Evolutionary conservation across 1,140 invertebrate genomes (phyloP).

Genomic region (Temnothorax nylanderi): DNA sequence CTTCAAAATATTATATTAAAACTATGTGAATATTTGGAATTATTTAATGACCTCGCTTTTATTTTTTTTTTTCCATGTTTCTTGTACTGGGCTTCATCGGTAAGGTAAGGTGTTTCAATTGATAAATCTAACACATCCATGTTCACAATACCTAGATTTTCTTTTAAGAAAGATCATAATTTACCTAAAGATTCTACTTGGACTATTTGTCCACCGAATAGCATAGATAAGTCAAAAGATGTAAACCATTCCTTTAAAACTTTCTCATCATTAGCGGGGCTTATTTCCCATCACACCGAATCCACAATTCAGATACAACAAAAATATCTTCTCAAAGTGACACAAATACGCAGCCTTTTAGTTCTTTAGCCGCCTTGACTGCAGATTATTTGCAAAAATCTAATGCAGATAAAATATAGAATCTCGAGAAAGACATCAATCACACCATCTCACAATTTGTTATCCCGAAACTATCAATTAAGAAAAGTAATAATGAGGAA

Average conservation of each 20-base stretch:
- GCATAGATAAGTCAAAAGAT: constrained; percentile 33
- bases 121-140: constrained; percentile 47
- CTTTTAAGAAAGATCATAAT: constrained; percentile 62
- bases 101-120: constrained; percentile 86
- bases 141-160: constrained; percentile 76
- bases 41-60: constrained; percentile 73
- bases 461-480: constrained; percentile 74
- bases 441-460: constrained; percentile 66
- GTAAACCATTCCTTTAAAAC: constrained; percentile 7
- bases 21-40: neutral
- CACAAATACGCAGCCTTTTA: constrained; percentile 65
- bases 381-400: constrained; percentile 80
- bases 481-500: constrained; percentile 32
- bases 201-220: neutral
- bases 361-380: constrained; percentile 78
- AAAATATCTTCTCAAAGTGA: constrained; percentile 46
- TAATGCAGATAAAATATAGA: constrained; percentile 20
- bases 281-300: constrained; percentile 56
- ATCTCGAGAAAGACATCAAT: neutral
- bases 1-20: neutral
- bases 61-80: constrained; percentile 81
- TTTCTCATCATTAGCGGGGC: constrained; percentile 57
- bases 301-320: constrained; percentile 22
- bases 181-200: constrained; percentile 45
- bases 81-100: constrained; percentile 81